Evolutionary conservation across 37 sponge, comb jelly and placozoan genomes (phyloP).

Genomic region (Halisarca cf. caerulea): DNA sequence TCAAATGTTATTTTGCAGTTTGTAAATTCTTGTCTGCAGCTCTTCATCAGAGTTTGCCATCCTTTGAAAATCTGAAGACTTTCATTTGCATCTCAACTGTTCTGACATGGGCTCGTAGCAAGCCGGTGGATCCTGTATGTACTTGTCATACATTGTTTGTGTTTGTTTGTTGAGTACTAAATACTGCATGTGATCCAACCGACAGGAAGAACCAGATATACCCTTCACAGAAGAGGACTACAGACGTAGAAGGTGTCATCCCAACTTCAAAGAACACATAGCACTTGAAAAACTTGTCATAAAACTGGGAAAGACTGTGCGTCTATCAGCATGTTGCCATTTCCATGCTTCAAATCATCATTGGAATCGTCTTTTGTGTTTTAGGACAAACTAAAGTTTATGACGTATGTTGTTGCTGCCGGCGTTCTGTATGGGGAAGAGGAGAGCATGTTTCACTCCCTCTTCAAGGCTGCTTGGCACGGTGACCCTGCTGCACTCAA

Average conservation of each 20-base stretch:
- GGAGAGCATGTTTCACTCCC: constrained; percentile 85
- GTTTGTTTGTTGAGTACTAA: too few species aligned
- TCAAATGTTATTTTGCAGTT: neutral
- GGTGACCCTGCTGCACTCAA: constrained; percentile 60
- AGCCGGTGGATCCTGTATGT: constrained; percentile 88
- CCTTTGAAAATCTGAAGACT: constrained; percentile 69
- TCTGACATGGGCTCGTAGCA: constrained; percentile 93
- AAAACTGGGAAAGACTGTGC: constrained; percentile 93
- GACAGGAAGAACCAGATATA: constrained; percentile 93
- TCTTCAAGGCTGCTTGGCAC: constrained; percentile 91
- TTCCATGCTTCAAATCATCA: neutral
- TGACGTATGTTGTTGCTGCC: constrained; percentile 84
- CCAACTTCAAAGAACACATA: constrained; percentile 86
- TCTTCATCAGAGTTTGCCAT: constrained; percentile 77
- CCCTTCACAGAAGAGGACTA: constrained; percentile 98
- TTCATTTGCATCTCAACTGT: constrained; percentile 90
- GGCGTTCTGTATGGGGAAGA: constrained; percentile 90
- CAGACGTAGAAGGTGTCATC: constrained; percentile 86
- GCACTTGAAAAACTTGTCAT: constrained; percentile 86
- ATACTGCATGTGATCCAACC: neutral
- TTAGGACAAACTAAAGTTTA: constrained; percentile 85
- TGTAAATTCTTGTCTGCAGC: constrained; percentile 44
- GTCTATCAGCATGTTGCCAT: neutral
- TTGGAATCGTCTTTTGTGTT: neutral
- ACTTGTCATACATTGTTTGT: neutral